Evolutionary conservation across 2,113 vertebrate genomes (phyloP), one percentile per base, ranked within the genome.

Genomic region (Noctilio leporinus): DNA sequence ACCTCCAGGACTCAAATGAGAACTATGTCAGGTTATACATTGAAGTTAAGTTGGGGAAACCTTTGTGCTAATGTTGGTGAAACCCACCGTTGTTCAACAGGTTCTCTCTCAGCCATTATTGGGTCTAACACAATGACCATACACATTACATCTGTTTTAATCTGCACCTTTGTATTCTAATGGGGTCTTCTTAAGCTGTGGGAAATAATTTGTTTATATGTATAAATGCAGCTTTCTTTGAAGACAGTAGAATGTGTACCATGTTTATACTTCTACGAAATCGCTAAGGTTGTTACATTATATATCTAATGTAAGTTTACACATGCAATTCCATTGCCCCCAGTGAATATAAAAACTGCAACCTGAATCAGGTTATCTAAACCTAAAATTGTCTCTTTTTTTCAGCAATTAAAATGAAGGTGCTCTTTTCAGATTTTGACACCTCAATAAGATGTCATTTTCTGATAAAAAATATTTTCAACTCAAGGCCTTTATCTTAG

Each of bases 391-490:
- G 17, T 86, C 2, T 47, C 75, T 33, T 95, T 80, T 88, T 96
- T 67, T 72, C 51, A 93, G 67, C 78, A 93, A 67, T 96, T 35
- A 93, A 96, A 81, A 76, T 72, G 64, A 91, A 55, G 75, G 86
- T 4, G 3, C 2, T 65, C 64, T 85, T 87, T 78, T 43, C 30
- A 40, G 51, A 64, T 69, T 89, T 87, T 4, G 62, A 78, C 15
- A 93, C 1, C 5, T 7, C 7, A 76, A n/a, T n/a, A 94, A 64
- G 62, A 91, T 73, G n/a, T 55, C 17, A 67, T 64, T 85, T 96
- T 94, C 84, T 93, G 70, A 93, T 97, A 59, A 53, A 75, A 93
- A 84, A 70, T 83, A 67, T 86, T 92, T 96, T 93, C 67, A 94
- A 97, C 83, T 83, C 73, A 51, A 83, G 62, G 20, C 69, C 86